phyloP scores from a whole-genome alignment of 2,113 vertebrate genomes.

The Anser cygnoides region DNA sequence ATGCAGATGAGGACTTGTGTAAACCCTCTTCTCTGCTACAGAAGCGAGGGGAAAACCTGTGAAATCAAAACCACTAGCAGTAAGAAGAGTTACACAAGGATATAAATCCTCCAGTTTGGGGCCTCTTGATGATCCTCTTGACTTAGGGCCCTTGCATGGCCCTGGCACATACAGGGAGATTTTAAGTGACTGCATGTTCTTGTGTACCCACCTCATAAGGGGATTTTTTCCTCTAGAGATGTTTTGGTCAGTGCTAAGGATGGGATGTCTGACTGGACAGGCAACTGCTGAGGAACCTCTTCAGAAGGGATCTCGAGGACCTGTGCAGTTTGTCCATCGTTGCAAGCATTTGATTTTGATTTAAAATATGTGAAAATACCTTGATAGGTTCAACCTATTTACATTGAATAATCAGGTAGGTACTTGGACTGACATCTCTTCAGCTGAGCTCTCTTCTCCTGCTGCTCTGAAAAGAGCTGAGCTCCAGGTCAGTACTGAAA shows the following conservation, averaged over 20 bases:
- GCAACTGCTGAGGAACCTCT: not conserved
- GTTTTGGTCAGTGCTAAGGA: not conserved
- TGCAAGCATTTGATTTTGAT: not conserved
- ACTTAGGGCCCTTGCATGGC: no score
- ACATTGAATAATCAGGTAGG: conserved; percentile 21
- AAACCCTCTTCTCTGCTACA: rapidly evolving
- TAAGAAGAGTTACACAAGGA: rapidly evolving
- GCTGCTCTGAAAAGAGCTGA: conserved; percentile 17
- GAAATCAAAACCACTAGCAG: not conserved
- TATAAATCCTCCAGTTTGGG: not conserved
- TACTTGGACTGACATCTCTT: not conserved
- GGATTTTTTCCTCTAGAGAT: not conserved
- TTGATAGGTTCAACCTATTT: not conserved
- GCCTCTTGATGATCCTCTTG: not conserved
- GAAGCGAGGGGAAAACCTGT: not conserved
- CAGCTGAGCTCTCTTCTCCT: not conserved
- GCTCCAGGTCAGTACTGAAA: not conserved
- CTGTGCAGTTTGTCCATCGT: not conserved
- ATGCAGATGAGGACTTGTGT: not conserved
- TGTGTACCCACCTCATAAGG: rapidly evolving
- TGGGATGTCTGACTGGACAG: rapidly evolving
- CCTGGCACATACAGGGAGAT: not conserved
- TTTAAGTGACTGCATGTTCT: rapidly evolving
- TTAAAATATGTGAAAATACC: conserved; percentile 1
- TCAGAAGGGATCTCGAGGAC: conserved; percentile 5